Evolutionary conservation across 2,797 vertebrate genomes (phyloP).

Genomic region (Intellagama lesueurii): DNA sequence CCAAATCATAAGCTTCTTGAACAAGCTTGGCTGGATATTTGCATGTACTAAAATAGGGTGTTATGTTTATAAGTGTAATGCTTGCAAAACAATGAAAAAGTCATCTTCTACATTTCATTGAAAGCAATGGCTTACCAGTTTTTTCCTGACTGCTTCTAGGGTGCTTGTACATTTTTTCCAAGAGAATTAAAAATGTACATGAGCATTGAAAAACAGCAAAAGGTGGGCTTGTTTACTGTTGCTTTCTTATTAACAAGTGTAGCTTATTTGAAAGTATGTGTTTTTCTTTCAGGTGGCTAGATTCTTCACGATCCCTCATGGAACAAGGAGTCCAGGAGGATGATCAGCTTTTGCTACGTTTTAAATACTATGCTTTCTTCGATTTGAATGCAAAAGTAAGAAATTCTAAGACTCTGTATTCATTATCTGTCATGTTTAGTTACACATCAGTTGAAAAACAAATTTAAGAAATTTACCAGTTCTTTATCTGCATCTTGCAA

Average conservation of each 20-base stretch:
- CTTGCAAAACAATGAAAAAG: not conserved
- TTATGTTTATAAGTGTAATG: not conserved
- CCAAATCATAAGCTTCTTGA: too few species aligned
- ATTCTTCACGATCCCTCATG: conserved; percentile 97
- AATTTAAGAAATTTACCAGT: not conserved
- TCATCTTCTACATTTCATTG: not conserved
- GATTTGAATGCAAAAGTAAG: conserved; percentile 98
- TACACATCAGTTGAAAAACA: not conserved
- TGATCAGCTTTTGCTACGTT: conserved; percentile 90
- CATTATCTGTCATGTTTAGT: conserved; percentile 41
- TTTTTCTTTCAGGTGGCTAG: conserved; percentile 88
- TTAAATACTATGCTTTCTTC: conserved; percentile 98
- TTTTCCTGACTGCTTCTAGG: not conserved
- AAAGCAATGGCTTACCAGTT: too few species aligned
- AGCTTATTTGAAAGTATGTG: conserved; percentile 34
- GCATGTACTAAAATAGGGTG: not conserved
- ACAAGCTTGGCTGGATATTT: not conserved
- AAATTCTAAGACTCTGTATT: conserved; percentile 38
- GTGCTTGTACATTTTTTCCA: not conserved
- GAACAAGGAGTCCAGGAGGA: conserved; percentile 92
- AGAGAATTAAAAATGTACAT: not conserved
- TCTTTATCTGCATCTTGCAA: not conserved
- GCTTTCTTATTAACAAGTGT: conserved; percentile 28
- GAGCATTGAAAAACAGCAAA: not conserved
- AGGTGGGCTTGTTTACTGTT: conserved; percentile 27